Conservation (phyloP, 2,888 invertebrate species). For the Agonopterix arenella region DNA sequence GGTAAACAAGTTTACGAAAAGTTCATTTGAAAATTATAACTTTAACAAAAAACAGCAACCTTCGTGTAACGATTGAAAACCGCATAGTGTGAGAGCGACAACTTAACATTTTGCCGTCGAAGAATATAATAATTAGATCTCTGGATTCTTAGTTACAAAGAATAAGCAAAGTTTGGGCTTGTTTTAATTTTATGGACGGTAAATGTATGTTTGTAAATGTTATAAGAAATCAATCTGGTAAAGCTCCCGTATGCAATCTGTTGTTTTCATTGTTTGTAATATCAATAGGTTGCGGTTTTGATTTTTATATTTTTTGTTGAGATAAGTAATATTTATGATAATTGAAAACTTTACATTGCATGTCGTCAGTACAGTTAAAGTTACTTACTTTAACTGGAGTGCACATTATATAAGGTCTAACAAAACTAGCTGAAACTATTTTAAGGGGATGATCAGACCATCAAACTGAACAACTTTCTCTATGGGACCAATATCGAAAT, state of each 20-base stretch:
- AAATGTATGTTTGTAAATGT: conserved; percentile 10
- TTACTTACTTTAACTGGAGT: too few species aligned
- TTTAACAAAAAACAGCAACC: conserved; percentile 4
- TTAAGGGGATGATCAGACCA: too few species aligned
- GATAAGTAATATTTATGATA: too few species aligned
- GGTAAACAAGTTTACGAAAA: too few species aligned
- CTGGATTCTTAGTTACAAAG: neutral
- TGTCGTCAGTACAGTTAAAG: too few species aligned
- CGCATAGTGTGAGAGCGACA: neutral
- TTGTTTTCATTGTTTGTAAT: conserved; percentile 20
- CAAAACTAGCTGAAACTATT: too few species aligned
- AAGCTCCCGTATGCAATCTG: conserved; percentile 39
- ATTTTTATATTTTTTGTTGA: neutral
- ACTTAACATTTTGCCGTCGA: neutral
- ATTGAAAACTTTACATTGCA: too few species aligned
- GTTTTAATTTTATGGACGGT: neutral
- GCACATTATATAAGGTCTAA: too few species aligned
- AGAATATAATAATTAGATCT: neutral
- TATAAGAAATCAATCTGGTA: conserved; percentile 23
- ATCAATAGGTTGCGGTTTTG: conserved; percentile 21
- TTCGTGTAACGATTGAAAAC: neutral
- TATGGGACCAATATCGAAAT: too few species aligned
- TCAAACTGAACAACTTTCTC: too few species aligned
- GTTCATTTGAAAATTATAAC: too few species aligned
- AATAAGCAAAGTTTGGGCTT: neutral